Conservation (phyloP, 2,797 vertebrate genomes). For the Lepilemur septentrionalis region DNA sequence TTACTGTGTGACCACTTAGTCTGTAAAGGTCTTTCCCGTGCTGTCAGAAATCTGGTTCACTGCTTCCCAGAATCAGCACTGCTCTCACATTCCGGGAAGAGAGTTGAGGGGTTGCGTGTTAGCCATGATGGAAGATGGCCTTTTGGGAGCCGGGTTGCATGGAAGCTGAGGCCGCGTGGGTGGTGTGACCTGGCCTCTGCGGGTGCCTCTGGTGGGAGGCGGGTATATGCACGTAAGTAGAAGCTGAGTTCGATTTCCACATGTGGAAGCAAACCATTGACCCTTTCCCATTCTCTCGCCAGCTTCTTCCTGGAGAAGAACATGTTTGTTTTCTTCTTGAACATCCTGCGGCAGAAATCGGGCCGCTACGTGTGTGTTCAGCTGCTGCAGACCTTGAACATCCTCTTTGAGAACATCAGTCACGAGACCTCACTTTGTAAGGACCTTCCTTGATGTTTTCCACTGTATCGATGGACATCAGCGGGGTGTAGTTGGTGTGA, state of each 20-base stretch:
- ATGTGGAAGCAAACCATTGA: background rate
- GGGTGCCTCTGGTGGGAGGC: background rate
- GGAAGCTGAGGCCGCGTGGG: fast-evolving
- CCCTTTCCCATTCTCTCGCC: conserved; percentile 57
- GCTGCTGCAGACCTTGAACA: conserved; percentile 98
- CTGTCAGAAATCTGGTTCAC: background rate
- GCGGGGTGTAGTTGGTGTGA: fast-evolving
- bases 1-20: background rate
- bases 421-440: conserved; percentile 99
- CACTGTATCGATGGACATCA: background rate
- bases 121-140: background rate
- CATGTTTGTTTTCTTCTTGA: conserved; percentile 99
- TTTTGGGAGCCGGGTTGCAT: background rate
- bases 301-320: conserved; percentile 99
- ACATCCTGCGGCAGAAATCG: conserved; percentile 98
- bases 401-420: conserved; percentile 99
- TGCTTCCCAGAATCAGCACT: background rate
- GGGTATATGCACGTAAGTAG: fast-evolving
- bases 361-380: conserved; percentile 99
- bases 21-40: background rate
- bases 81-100: background rate
- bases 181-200: background rate
- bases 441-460: conserved; percentile 58
- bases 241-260: background rate
- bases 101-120: background rate